Conservation (phyloP, 2,113 vertebrate genomes). For the Phoxinus phoxinus region DNA sequence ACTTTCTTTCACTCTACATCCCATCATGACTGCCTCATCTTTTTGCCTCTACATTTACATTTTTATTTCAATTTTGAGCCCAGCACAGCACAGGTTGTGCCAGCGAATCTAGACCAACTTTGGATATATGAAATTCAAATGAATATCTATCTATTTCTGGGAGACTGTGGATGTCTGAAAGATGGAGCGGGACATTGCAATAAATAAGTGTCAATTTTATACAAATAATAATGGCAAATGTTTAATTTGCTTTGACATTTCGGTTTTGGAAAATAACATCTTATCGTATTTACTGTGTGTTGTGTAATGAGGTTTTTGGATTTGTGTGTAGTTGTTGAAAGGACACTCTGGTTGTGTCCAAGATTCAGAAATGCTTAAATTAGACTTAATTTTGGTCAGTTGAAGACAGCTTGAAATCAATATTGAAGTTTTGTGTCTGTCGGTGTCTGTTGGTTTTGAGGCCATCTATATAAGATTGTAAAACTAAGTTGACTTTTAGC, state of each 20-base stretch:
- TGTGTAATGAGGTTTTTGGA: slow-evolving; percentile 27
- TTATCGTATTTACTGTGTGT: slow-evolving; percentile 38
- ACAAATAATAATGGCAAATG: slow-evolving; percentile 51
- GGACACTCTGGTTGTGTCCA: background rate
- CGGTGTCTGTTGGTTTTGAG: background rate
- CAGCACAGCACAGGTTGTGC: slow-evolving; percentile 44
- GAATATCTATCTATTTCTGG: slow-evolving; percentile 27
- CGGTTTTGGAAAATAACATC: slow-evolving; percentile 43
- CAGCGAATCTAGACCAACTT: slow-evolving; percentile 47
- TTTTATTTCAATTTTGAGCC: slow-evolving; percentile 57
- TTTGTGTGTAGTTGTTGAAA: background rate
- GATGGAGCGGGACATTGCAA: slow-evolving; percentile 30
- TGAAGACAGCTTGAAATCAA: slow-evolving; percentile 1
- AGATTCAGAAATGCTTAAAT: background rate
- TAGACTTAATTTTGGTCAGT: background rate
- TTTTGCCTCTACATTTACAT: slow-evolving; percentile 53
- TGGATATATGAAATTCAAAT: slow-evolving; percentile 44
- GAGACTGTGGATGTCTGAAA: slow-evolving; percentile 13
- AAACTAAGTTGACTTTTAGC: background rate
- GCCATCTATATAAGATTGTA: background rate
- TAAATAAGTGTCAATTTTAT: slow-evolving; percentile 52
- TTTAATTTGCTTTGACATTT: slow-evolving; percentile 49
- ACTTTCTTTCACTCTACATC: slow-evolving; percentile 46
- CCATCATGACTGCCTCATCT: slow-evolving; percentile 52
- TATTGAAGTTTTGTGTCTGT: background rate